Percentiles rank a stretch among this genome's conserved stretches.
phyloP scores from a whole-genome alignment of 2,113 vertebrate genomes.

The Phyllostomus hastatus region DNA sequence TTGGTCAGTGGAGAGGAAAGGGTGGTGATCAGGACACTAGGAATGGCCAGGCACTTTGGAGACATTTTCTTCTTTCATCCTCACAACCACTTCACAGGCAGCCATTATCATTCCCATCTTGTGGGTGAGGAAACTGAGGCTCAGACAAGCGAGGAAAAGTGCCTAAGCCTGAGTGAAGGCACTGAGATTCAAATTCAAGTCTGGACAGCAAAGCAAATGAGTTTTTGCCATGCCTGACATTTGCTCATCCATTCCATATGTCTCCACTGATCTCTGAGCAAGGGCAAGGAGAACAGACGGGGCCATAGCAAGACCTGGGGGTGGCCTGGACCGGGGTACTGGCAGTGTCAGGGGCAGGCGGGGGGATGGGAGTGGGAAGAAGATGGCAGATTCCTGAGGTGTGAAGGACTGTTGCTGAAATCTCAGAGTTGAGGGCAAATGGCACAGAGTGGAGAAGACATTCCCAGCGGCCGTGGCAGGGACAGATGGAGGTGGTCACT shows the following conservation, averaged over 20 bases:
- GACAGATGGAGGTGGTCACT: constrained; percentile 66
- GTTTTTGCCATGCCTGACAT: constrained; percentile 42
- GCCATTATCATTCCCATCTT: constrained; percentile 60
- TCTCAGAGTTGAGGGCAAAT: background rate
- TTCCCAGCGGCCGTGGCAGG: constrained; percentile 10
- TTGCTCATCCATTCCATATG: constrained; percentile 56
- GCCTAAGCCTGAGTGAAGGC: background rate
- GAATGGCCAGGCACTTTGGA: constrained; percentile 6
- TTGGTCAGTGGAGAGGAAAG: background rate
- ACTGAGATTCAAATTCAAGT: background rate
- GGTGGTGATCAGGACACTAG: background rate
- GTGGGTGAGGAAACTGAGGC: constrained; percentile 72
- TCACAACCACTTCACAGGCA: constrained; percentile 51
- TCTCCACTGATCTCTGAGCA: background rate
- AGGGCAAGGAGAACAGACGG: background rate
- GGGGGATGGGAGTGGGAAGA: background rate
- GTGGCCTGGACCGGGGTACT: background rate
- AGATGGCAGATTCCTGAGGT: background rate
- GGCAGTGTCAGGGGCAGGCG: background rate
- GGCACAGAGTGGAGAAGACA: background rate
- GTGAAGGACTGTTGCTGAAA: background rate
- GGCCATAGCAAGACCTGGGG: background rate
- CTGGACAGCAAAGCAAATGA: background rate
- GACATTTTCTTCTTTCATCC: constrained; percentile 42
- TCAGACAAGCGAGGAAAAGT: constrained; percentile 65